Evolutionary conservation across 1,140 invertebrate genomes (phyloP).

Genomic region (Trinorchestia longiramus): DNA sequence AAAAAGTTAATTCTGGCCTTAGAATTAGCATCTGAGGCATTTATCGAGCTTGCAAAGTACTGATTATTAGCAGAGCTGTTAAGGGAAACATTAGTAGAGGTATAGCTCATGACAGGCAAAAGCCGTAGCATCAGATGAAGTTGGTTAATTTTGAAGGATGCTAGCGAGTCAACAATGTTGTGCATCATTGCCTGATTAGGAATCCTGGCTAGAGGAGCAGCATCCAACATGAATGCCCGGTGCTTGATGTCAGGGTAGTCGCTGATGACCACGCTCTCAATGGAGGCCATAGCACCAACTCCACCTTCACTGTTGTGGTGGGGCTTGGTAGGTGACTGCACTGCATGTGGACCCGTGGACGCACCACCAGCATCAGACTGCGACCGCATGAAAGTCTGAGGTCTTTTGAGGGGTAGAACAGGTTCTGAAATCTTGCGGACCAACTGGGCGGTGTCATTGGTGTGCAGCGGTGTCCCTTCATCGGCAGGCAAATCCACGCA

Average conservation of each 20-base stretch:
- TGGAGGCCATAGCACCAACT: not conserved
- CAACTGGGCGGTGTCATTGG: not conserved
- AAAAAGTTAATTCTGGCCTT: not conserved
- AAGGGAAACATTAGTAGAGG: not conserved
- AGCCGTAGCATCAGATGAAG: slow-evolving; percentile 75
- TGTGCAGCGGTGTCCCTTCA: not conserved
- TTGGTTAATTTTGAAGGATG: slow-evolving; percentile 77
- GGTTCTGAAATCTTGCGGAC: slow-evolving; percentile 6
- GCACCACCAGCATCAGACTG: slow-evolving; percentile 64
- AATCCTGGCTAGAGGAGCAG: slow-evolving; percentile 76
- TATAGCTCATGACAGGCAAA: slow-evolving; percentile 69
- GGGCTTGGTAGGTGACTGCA: slow-evolving; percentile 69
- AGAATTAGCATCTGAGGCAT: not conserved
- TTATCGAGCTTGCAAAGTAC: not conserved
- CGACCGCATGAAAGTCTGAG: not conserved
- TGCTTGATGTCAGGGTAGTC: slow-evolving; percentile 76
- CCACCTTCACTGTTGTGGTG: not conserved
- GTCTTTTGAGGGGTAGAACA: not conserved
- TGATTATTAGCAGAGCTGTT: not conserved
- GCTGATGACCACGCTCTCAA: slow-evolving; percentile 73
- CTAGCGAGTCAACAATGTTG: slow-evolving; percentile 75
- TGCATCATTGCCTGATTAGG: slow-evolving; percentile 72
- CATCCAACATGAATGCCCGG: slow-evolving; percentile 76
- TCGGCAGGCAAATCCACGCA: not conserved
- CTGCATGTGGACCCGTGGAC: slow-evolving; percentile 61